These are phyloP conservation scores for Austrolebias charrua DNA, from an alignment of 2,797 vertebrate species.

Conservation along the genomic window DNA sequence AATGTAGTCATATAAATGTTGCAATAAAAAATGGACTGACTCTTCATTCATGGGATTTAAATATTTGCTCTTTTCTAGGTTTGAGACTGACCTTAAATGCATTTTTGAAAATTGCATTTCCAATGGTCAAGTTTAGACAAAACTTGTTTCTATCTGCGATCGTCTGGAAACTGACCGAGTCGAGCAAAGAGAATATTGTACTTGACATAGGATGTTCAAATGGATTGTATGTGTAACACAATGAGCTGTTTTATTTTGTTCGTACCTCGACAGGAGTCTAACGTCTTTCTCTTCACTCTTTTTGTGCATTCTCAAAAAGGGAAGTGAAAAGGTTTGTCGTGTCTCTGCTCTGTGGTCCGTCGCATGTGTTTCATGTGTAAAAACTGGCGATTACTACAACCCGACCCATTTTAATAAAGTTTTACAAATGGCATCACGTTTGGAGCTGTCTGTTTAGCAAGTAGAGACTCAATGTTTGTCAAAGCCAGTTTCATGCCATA, in stretches of 20 bases:
- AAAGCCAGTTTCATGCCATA: slow-evolving; percentile 13
- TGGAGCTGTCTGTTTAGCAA: neutral
- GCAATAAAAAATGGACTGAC: too few relatives aligned
- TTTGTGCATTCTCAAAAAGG: slow-evolving; percentile 77
- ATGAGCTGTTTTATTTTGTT: slow-evolving; percentile 34
- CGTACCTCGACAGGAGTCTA: slow-evolving; percentile 49
- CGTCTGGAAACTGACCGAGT: too few relatives aligned
- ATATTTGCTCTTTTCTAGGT: too few relatives aligned
- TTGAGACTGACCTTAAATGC: too few relatives aligned
- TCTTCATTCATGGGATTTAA: too few relatives aligned
- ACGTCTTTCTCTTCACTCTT: slow-evolving; percentile 61
- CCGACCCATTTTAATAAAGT: neutral
- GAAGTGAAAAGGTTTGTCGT: slow-evolving; percentile 84
- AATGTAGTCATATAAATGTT: too few relatives aligned
- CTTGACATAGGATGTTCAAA: too few relatives aligned
- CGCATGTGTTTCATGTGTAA: slow-evolving; percentile 39
- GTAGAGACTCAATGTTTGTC: neutral
- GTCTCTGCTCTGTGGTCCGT: slow-evolving; percentile 55
- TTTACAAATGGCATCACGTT: too few relatives aligned
- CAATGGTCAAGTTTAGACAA: too few relatives aligned
- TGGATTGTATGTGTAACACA: slow-evolving; percentile 10
- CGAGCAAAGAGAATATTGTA: too few relatives aligned
- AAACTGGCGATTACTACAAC: slow-evolving; percentile 16
- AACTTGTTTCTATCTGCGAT: too few relatives aligned
- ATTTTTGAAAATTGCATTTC: too few relatives aligned